These are phyloP conservation scores for Papilio polytes DNA, from an alignment of 1,140 invertebrate species.

Conservation along the genomic window DNA sequence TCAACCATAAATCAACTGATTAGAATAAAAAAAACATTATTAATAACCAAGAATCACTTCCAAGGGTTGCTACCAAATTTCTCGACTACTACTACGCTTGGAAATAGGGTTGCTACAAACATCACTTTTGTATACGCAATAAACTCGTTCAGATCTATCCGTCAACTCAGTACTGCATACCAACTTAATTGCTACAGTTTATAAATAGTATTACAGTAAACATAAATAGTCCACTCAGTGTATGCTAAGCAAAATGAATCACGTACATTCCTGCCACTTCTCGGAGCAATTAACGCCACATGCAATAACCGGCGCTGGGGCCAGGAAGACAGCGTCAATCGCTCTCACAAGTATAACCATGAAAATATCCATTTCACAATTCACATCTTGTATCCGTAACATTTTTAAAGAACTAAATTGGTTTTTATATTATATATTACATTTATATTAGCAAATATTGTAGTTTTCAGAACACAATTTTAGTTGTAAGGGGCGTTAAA, in stretches of 20 bases:
- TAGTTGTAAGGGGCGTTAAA: no score
- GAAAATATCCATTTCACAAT: not conserved
- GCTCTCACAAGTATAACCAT: not conserved
- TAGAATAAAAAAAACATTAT: not conserved
- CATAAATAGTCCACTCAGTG: not conserved
- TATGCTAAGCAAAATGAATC: constrained; percentile 1
- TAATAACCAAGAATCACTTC: no score
- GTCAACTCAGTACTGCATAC: no score
- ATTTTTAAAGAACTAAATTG: no score
- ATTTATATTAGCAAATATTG: no score
- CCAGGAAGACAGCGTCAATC: constrained; percentile 7
- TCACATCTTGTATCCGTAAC: no score
- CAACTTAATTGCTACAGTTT: not conserved
- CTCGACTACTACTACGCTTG: not conserved
- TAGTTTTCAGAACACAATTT: no score
- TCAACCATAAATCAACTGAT: not conserved
- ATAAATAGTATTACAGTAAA: not conserved
- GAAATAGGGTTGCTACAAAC: not conserved
- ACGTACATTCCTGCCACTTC: not conserved
- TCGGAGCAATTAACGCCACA: not conserved
- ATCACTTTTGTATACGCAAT: no score
- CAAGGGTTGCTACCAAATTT: no score
- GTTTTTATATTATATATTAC: no score
- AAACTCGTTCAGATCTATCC: no score
- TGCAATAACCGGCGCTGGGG: not conserved